Base-by-base conservation (phyloP, 1,140 invertebrate genomes). In the Heliothis virescens region DNA sequence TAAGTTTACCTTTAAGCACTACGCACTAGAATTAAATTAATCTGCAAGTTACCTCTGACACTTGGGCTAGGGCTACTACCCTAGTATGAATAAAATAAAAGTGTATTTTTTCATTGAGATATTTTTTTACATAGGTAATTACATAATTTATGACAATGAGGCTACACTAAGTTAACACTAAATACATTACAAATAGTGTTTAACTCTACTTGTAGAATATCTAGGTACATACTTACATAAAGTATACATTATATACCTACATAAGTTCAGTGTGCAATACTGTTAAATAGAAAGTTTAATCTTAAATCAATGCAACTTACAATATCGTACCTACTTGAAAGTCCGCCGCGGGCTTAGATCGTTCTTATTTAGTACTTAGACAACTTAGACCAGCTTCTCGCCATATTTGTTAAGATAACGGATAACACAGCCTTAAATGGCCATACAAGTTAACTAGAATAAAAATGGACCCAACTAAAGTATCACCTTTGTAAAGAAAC, bases 391-490 rank as follows among this genome's bases (percentile, higher is more conserved):
- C 82, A 81, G 73, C 67, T 82, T 76, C 12, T 16, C 67, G 34
- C 74, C 86, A 84, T 86, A 85, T 90, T 83, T 83, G 82, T 82
- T 80, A 84, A 89, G 69, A 85, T 90, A 90, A 90, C 87, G 87
- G 89, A 81, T 82, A 79, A 85, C 82, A 83, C 85, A 59, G 29
- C 86, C 86, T 80, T 89, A 89, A 82, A 86, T 78, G 87, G 85
- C 57, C 50, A 74, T 34, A 50, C 57, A 59, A 78, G 62, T 59
- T 15, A 86, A 82, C 83, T 26, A 53, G 26, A 79, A 82, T 71
- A 83, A 84, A 84, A 82, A 82, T 81, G 69, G 75, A 59, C 41
- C 16, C 73, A 72, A 3, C 26, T 69, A 16, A 60, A 83, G 26
- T 57, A 73, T 18, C 65, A 81, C 60, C 79, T 79, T 77, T 52